Evolutionary conservation across 2,113 vertebrate genomes (phyloP).

Genomic region (Vireo altiloquus): DNA sequence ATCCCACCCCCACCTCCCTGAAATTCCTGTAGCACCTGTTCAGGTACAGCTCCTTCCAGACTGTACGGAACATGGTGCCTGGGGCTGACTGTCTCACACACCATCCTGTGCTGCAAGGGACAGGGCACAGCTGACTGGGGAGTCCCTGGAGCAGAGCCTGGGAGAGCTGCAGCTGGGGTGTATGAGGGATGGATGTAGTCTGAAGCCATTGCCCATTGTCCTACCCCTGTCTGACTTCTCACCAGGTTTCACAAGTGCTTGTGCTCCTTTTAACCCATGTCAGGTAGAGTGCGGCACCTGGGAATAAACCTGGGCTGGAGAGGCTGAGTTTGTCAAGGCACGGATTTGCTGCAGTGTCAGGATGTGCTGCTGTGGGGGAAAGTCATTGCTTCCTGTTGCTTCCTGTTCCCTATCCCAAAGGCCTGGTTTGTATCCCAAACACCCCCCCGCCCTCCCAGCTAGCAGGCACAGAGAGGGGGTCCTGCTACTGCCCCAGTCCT

Average conservation of each 20-base stretch:
- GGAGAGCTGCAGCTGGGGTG: background rate
- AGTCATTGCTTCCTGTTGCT: background rate
- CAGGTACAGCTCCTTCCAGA: conserved; percentile 74
- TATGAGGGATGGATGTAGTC: background rate
- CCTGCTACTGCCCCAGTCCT: background rate
- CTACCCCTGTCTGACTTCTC: background rate
- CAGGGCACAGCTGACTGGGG: accelerated
- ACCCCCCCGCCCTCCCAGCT: background rate
- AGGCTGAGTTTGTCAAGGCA: background rate
- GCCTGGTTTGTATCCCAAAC: background rate
- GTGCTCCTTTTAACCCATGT: background rate
- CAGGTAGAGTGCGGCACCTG: accelerated
- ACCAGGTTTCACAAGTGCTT: background rate
- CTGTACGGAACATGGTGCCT: conserved; percentile 47
- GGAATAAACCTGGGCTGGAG: background rate
- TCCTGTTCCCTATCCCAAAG: background rate
- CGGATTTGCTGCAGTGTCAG: background rate
- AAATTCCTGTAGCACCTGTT: conserved; percentile 74
- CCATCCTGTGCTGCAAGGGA: background rate
- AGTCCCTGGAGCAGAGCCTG: background rate
- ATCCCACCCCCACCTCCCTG: conserved; percentile 46
- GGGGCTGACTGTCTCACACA: background rate
- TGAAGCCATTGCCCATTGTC: background rate
- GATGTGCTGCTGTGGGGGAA: background rate
- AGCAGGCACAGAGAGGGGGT: background rate